Evolutionary conservation across 2,888 invertebrate genomes (phyloP), one percentile per base, ranked within the genome.

Genomic region (Dicyrtoma fusca): DNA sequence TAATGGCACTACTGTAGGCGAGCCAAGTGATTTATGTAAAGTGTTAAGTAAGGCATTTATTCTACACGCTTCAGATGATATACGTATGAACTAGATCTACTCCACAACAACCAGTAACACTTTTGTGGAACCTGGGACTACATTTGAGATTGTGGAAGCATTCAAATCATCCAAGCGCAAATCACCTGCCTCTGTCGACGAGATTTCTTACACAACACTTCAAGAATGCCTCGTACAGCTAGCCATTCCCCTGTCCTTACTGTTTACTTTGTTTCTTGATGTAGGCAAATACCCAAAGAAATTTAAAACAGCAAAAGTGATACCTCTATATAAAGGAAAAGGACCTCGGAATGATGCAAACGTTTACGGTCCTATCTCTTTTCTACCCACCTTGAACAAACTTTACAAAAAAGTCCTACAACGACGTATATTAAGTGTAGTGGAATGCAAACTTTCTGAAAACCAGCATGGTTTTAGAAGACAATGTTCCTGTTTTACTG

Each of bases 381-480:
- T 5, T 10, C n/a, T 51, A 10, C n/a, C n/a, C 6, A 10, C 5
- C n/a, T 10, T 51, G n/a, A 17, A 14, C 17, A 51, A 51, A 51
- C 4, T 51, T 10, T 51, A 10, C n/a, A 19, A 51, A 51, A 51
- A 51, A 51, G n/a, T 51, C n/a, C 6, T 51, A 51, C 51, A 51
- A 51, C 6, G 5, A 14, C 5, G 14, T 17, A 10, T 14, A 51
- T 5, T 51, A 10, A 51, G 6, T 5, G 4, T 17, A 10, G 6
- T 51, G 14, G 17, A 51, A 10, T 6, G 17, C n/a, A 55, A 55
- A 21, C 6, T 55, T 10, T 4, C 55, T 21, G 55, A 55, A 8
- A 6, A 4, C 21, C 55, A 55, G n/a, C 55, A 55, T 21, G 55
- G 55, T 19, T 55, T 55, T 55, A 55, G 55, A 55, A 4, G 6